These are phyloP conservation scores for Xenopus tropicalis DNA, from an alignment of 2,113 vertebrate genomes.

Conservation along the genomic window DNA sequence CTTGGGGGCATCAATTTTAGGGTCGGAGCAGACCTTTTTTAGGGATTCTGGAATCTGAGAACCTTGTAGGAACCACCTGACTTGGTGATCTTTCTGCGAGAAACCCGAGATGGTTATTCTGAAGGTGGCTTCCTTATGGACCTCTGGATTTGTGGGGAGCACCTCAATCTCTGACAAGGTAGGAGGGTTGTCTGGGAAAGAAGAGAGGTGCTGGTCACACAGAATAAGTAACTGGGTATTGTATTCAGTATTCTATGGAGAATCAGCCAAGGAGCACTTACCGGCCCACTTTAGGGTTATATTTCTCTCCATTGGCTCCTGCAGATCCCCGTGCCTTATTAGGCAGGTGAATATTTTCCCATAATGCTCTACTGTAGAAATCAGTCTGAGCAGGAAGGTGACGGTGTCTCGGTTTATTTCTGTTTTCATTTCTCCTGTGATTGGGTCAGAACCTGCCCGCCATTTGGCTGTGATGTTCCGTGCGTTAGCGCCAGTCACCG, in stretches of 20 bases:
- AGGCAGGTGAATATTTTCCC: neutral
- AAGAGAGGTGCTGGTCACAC: neutral
- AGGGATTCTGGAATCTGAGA: too few relatives aligned
- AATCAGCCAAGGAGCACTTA: neutral
- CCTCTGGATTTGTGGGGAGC: neutral
- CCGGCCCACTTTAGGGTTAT: conserved; percentile 18
- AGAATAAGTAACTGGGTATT: too few relatives aligned
- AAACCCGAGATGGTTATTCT: neutral
- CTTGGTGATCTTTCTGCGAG: neutral
- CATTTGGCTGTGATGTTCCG: neutral
- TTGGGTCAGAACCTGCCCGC: neutral
- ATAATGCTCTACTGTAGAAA: conserved; percentile 13
- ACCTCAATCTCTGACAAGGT: neutral
- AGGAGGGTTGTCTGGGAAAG: conserved; percentile 1
- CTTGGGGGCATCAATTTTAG: too few relatives aligned
- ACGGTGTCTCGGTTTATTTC: neutral
- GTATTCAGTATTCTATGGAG: too few relatives aligned
- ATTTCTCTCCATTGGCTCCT: conserved; percentile 1
- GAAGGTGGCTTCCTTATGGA: neutral
- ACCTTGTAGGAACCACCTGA: neutral
- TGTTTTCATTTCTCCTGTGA: neutral
- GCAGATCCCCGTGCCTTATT: neutral
- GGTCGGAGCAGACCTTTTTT: too few relatives aligned
- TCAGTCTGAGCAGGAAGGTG: neutral
- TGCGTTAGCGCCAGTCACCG: conserved; percentile 21